Base-by-base conservation (phyloP, 2,888 invertebrate genomes). In the Eulithis prunata region DNA sequence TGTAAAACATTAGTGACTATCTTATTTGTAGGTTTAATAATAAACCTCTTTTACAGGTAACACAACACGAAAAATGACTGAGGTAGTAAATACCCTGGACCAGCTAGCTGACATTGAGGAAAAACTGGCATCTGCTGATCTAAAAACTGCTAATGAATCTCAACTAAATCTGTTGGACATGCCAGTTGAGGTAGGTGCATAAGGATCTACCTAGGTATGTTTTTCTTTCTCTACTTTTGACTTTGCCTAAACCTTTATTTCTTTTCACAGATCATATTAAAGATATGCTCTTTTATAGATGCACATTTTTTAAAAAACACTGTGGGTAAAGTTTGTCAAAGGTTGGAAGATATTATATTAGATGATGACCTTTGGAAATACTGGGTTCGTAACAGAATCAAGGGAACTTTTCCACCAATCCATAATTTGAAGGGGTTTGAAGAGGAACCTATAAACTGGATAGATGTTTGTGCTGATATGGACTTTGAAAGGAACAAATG, bases 281-380 rank as follows among this genome's bases (percentile, higher is more conserved):
- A 95, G 80, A 94, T 95, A 80, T 95, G 94, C 76, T 94, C 94
- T 41, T 94, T 91, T 76, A 73, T 95, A 77, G 94, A 95, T 81
- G 94, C 94, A 68, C 86, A 91, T 72, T 93, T 94, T 73, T 82
- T 95, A 69, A 93, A 93, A 76, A 84, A 92, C 56, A 90, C 91
- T 21, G 79, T 95, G 61, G 90, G 94, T 63, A 87, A 90, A 77
- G 94, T 94, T 6, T 95, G 95, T 80, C 93, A 88, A 76, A 86
- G 94, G 72, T 94, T 95, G 77, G 84, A 94, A 72, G 84, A 90
- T 65, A 94, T 95, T 75, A 82, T 95, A 73, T 88, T 89, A 57
- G 94, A 95, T 83, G 88, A 93, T 74, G 89, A 88, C 54, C 80
- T 95, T 14, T 95, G 95, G 95, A 94, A 91, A 78, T 89, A 86